Evolutionary conservation across 2,797 vertebrate species (phyloP).

Genomic region (Gouania willdenowi): DNA sequence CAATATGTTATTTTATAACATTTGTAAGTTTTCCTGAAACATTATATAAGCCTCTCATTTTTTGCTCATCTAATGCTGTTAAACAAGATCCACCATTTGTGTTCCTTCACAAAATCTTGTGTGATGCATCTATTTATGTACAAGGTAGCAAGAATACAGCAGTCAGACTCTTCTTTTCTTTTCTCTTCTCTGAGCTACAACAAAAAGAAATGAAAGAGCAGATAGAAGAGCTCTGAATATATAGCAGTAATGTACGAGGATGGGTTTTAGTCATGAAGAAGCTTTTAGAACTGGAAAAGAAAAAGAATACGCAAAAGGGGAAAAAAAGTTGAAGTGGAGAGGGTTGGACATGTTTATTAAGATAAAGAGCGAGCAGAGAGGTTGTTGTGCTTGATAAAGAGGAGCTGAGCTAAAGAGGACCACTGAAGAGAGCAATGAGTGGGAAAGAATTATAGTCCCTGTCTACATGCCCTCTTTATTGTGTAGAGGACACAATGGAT

Average conservation of each 20-base stretch:
- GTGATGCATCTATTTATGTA: slow-evolving; percentile 36
- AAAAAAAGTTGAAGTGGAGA: background rate
- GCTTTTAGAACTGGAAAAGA: background rate
- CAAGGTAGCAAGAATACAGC: slow-evolving; percentile 16
- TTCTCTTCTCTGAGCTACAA: slow-evolving; percentile 5
- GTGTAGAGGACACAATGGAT: slow-evolving; percentile 28
- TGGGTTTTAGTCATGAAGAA: background rate
- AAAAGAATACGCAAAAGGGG: background rate
- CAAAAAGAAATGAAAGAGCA: slow-evolving; percentile 1
- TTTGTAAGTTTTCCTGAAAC: too few relatives aligned
- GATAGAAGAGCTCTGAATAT: background rate
- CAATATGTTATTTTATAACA: too few relatives aligned
- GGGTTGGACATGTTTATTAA: background rate
- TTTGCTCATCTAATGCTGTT: too few relatives aligned
- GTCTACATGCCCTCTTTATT: slow-evolving; percentile 29
- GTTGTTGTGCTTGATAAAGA: background rate
- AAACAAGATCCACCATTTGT: too few relatives aligned
- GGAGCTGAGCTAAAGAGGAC: slow-evolving; percentile 3
- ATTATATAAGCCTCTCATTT: too few relatives aligned
- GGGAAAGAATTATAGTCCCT: slow-evolving; percentile 16
- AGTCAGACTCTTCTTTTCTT: slow-evolving; percentile 4
- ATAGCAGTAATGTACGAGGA: background rate
- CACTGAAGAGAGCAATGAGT: slow-evolving; percentile 9
- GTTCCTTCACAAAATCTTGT: too few relatives aligned
- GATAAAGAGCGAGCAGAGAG: background rate